These are phyloP conservation scores for Rana temporaria DNA, from an alignment of 2,113 vertebrate species.

Conservation along the genomic window DNA sequence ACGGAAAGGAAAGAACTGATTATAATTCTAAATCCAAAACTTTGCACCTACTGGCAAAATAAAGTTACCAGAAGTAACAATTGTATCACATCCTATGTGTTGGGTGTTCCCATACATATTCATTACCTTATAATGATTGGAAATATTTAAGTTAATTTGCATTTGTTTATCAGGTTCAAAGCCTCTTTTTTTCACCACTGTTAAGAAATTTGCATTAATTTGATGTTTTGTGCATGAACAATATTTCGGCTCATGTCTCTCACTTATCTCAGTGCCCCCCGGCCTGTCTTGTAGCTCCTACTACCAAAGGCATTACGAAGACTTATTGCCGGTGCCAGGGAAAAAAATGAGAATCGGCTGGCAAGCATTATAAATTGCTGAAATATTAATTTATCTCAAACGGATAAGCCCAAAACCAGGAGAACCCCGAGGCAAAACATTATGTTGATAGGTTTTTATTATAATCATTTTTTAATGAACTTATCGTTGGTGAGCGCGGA, in stretches of 20 bases:
- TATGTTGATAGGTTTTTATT: constrained; percentile 26
- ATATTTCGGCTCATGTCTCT: not conserved
- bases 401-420: not conserved
- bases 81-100: too few species aligned
- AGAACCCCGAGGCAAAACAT: constrained; percentile 11
- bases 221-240: too few species aligned
- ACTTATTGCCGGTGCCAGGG: not conserved
- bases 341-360: not conserved
- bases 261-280: not conserved
- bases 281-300: not conserved
- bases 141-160: not conserved
- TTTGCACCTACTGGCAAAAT: too few species aligned
- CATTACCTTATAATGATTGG: not conserved
- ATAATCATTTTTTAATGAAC: constrained; percentile 44
- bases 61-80: too few species aligned
- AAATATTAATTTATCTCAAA: constrained; percentile 34
- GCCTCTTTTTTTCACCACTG: not conserved
- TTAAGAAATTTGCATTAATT: constrained; percentile 23
- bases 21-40: too few species aligned
- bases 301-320: not conserved
- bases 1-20: too few species aligned
- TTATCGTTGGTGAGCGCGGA: not conserved
- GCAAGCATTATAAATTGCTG: constrained; percentile 38
- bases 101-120: not conserved
- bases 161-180: not conserved